Conservation (phyloP, 2,797 vertebrate genomes). For the Fringilla coelebs region DNA sequence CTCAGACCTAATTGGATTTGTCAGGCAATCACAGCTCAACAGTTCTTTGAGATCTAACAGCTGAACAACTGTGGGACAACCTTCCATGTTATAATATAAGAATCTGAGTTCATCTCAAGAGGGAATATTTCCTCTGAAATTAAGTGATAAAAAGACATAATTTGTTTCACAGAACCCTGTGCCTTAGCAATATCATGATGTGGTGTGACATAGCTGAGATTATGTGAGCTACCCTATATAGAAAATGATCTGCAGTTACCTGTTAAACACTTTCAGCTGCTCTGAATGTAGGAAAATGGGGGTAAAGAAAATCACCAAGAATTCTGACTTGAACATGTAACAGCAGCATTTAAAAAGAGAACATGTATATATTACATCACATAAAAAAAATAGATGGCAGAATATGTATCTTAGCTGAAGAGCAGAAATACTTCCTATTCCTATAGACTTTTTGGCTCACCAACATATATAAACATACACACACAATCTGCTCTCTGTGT, state of each 20-base stretch:
- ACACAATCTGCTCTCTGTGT: background rate
- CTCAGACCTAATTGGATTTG: conserved; percentile 59
- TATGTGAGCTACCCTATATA: background rate
- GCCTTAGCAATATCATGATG: background rate
- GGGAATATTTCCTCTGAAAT: background rate
- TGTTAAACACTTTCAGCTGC: background rate
- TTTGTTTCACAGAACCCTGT: background rate
- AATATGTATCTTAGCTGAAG: background rate
- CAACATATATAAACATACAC: background rate
- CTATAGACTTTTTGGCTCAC: background rate
- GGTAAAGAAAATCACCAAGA: fast-evolving
- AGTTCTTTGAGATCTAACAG: background rate
- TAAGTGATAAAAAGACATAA: background rate
- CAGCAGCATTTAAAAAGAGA: background rate
- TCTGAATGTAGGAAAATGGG: background rate
- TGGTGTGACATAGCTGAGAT: background rate
- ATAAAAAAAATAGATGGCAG: background rate
- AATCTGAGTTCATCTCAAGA: background rate
- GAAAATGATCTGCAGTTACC: background rate
- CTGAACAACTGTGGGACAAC: background rate
- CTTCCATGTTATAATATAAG: background rate
- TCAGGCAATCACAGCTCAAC: background rate
- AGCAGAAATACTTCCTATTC: background rate
- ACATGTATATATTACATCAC: fast-evolving
- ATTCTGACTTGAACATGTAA: background rate